These are phyloP conservation scores for Anolis sagrei DNA, from an alignment of 2,113 vertebrate species.

Conservation along the genomic window DNA sequence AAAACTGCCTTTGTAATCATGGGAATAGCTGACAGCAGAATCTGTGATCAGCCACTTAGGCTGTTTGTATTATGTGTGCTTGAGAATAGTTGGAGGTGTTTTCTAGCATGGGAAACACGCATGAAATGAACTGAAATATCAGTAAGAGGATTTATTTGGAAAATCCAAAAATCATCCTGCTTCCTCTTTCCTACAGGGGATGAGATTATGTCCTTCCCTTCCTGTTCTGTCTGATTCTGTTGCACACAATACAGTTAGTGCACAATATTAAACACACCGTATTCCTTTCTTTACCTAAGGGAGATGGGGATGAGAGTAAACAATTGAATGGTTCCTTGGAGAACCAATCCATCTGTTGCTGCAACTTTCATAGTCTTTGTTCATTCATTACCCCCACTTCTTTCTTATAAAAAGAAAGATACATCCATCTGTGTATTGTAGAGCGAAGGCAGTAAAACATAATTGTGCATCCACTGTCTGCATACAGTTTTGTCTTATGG, in stretches of 20 bases:
- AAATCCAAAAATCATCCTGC: too few relatives aligned
- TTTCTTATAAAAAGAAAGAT: background rate
- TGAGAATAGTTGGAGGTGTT: background rate
- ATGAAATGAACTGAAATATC: background rate
- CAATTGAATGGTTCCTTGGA: background rate
- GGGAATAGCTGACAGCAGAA: background rate
- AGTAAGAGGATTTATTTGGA: background rate
- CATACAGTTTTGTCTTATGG: too few relatives aligned
- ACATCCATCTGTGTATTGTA: background rate
- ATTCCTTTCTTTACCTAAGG: background rate
- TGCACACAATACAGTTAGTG: background rate
- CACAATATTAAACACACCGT: background rate
- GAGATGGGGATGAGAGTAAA: background rate
- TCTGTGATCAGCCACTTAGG: conserved; percentile 10
- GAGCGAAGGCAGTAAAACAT: background rate
- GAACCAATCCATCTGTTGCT: background rate
- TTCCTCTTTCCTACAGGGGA: background rate
- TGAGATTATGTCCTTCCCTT: background rate
- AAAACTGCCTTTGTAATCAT: background rate
- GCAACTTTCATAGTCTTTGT: too few relatives aligned
- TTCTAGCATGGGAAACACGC: background rate
- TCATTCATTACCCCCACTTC: background rate
- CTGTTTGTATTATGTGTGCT: background rate
- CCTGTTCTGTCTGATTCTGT: background rate
- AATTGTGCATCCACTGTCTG: background rate